Evolutionary conservation across 2,888 invertebrate species (phyloP).

Genomic region (Hybos culiciformis): DNA sequence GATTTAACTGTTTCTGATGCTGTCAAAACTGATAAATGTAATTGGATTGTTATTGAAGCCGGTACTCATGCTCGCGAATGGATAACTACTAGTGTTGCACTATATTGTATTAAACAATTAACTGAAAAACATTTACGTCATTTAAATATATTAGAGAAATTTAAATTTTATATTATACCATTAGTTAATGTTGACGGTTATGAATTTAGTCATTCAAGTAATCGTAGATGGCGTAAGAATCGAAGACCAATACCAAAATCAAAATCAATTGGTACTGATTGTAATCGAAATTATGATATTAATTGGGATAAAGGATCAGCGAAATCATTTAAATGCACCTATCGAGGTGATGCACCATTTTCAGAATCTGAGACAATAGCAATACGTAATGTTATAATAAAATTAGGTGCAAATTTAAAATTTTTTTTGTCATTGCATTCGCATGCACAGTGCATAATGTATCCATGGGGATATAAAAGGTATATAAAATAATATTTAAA

Average conservation of each 20-base stretch:
- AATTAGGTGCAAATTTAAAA: constrained; percentile 24
- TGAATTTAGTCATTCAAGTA: constrained; percentile 44
- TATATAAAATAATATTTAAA: constrained; percentile 13
- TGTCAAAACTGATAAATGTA: not conserved
- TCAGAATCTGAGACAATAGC: constrained; percentile 33
- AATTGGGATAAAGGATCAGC: constrained; percentile 38
- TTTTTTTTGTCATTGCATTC: constrained; percentile 33
- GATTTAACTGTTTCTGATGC: constrained; percentile 19
- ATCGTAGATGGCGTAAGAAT: constrained; percentile 46
- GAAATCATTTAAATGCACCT: constrained; percentile 24
- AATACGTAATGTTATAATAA: constrained; percentile 25
- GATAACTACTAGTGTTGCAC: constrained; percentile 46
- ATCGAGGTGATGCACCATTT: constrained; percentile 30
- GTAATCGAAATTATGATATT: constrained; percentile 52
- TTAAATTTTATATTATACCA: constrained; percentile 54
- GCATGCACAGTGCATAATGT: constrained; percentile 33
- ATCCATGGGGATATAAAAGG: constrained; percentile 32
- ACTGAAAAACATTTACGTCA: constrained; percentile 37
- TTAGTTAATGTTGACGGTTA: constrained; percentile 61
- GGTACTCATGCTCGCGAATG: constrained; percentile 51
- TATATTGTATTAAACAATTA: constrained; percentile 45
- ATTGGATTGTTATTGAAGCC: constrained; percentile 31
- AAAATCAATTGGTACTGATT: constrained; percentile 45
- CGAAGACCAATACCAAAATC: constrained; percentile 31
- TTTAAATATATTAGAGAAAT: constrained; percentile 38